Base-by-base conservation (phyloP, 2,888 invertebrate genomes). In the Lasioglossum figueresi region DNA sequence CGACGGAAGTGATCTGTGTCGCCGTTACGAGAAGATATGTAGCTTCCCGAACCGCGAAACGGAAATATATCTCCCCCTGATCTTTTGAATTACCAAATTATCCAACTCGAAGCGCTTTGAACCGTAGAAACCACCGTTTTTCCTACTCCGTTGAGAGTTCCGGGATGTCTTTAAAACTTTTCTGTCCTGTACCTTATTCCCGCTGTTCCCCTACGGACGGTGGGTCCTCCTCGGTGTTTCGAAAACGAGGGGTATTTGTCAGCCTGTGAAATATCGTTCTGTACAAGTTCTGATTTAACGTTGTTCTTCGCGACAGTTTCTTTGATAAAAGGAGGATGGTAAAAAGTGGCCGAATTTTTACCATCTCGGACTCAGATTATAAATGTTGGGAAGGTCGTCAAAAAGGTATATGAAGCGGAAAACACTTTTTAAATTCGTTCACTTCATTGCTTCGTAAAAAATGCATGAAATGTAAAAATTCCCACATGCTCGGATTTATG, bases 71-170 rank as follows among this genome's bases (percentile, higher is more conserved):
- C 81, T 86, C 80, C 76, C 71, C 74, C 68, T 73, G 80, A 87
- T 85, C 85, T 85, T 72, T 79, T 76, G 82, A 88, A 89, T 89
- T 86, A 88, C 84, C 84, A 84, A 89, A 90, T 89, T 89, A 87
- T 88, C 83, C 89, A 72, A 87, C 76, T 83, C 83, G 45, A 73
- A 56, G 68, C 68, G 45, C 16, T 63, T 63, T 31, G 12, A 34
- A 27, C 8, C 3, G 70, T n/a, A 14, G 14, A 14, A n/a, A 56
- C 56, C 82, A 8, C 76, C 40, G 40, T 19, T 66, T 31, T 34
- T 34, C 66, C 27, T 2, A 31, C 52, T 45, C 59, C 68, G 16
- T 40, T 59, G 77, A 70, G 79, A 86, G 74, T 83, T 72, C 70
- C 82, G 34, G 68, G 80, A 79, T 43, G 80, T 89, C 84, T 82